A percentile compares a stretch with the other conserved stretches of the same genome.
phyloP scores from a whole-genome alignment of 2,797 vertebrate genomes.

The Syndactyla subalaris region DNA sequence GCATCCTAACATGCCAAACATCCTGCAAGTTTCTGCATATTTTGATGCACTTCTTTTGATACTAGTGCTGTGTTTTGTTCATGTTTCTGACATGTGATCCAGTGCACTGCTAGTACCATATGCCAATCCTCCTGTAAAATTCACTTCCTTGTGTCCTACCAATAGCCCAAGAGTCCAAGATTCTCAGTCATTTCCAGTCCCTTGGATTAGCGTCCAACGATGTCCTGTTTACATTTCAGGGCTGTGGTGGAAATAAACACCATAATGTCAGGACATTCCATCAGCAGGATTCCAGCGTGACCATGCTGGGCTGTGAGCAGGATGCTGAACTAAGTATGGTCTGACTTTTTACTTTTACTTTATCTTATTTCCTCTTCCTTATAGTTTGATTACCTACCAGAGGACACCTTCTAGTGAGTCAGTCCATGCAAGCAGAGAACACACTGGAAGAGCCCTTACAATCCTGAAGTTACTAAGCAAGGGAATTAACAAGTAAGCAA shows the following conservation, averaged over 20 bases:
- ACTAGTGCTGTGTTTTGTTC: not conserved
- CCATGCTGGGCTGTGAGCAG: slow-evolving; percentile 7
- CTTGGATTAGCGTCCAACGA: slow-evolving; percentile 32
- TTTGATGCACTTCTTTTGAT: not conserved
- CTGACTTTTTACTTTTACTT: not conserved
- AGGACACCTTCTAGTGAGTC: not conserved
- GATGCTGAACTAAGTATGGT: slow-evolving; percentile 17
- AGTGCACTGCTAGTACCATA: not conserved
- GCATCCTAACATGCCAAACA: not conserved
- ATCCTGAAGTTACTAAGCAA: not conserved
- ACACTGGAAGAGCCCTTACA: not conserved
- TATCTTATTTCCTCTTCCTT: slow-evolving; percentile 7
- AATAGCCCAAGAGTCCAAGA: not conserved
- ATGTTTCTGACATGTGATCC: not conserved
- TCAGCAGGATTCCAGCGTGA: slow-evolving; percentile 24
- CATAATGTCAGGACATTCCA: slow-evolving; percentile 40
- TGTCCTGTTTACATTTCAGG: slow-evolving; percentile 48
- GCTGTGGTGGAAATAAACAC: slow-evolving; percentile 59
- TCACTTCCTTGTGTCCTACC: not conserved
- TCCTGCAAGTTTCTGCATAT: not conserved
- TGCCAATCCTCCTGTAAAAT: not conserved
- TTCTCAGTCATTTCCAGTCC: slow-evolving; percentile 25
- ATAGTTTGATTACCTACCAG: not conserved
- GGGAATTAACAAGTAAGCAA: not conserved
- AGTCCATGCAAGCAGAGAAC: not conserved